Conservation (phyloP, 2,113 vertebrate species). For the Butorides virescens region DNA sequence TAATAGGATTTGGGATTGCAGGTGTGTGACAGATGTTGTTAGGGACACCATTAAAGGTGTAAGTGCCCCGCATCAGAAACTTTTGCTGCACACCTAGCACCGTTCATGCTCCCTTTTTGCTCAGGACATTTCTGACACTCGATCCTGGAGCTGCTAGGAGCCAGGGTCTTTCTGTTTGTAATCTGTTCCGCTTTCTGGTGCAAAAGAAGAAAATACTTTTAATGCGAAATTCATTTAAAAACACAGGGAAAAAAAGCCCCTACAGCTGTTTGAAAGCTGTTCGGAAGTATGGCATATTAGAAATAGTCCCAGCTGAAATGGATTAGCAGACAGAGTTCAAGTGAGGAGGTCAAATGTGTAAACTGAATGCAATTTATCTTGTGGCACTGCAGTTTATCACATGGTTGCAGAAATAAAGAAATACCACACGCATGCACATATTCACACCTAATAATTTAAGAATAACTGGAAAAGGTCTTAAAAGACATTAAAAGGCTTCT, state of each 20-base stretch:
- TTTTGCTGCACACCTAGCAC: not conserved
- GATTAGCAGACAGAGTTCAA: slow-evolving; percentile 58
- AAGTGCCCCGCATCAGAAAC: fast-evolving
- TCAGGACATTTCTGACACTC: not conserved
- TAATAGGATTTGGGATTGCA: not conserved
- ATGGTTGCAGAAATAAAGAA: slow-evolving; percentile 13
- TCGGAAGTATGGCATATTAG: slow-evolving; percentile 16
- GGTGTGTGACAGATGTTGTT: not conserved
- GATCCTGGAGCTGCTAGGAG: not conserved
- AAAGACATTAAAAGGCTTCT: slow-evolving; percentile 32
- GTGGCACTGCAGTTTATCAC: slow-evolving; percentile 40
- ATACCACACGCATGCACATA: slow-evolving; percentile 13
- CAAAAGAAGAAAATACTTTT: not conserved
- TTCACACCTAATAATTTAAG: slow-evolving; percentile 53
- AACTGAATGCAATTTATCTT: slow-evolving; percentile 56
- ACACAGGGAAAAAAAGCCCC: not conserved
- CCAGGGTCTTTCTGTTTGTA: not conserved
- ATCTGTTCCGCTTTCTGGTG: not conserved
- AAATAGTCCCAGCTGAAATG: slow-evolving; percentile 56
- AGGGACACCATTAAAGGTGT: not conserved
- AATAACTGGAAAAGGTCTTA: slow-evolving; percentile 15
- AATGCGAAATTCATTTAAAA: slow-evolving; percentile 4
- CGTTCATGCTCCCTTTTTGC: not conserved
- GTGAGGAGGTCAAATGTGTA: slow-evolving; percentile 54
- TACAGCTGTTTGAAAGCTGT: slow-evolving; percentile 57